phyloP scores from a whole-genome alignment of 1,140 invertebrate genomes.

The Drosophila equinoxialis region DNA sequence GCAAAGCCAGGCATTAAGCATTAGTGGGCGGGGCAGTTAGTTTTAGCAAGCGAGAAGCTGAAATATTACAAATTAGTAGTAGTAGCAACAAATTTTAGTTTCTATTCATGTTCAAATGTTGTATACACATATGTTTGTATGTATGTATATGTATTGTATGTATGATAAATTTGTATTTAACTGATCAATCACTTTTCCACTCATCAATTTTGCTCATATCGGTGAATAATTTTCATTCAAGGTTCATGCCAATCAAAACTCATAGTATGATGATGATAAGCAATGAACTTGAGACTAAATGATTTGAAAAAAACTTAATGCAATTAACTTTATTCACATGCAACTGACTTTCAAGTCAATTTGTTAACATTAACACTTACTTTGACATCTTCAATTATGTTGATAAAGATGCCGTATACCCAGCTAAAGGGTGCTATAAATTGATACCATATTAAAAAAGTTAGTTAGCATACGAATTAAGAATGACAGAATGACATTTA shows the following conservation, averaged over 20 bases:
- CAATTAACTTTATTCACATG: constrained; percentile 37
- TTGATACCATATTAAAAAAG: constrained; percentile 24
- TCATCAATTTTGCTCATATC: constrained; percentile 32
- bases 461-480: background rate
- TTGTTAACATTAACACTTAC: constrained; percentile 64
- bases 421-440: constrained; percentile 76
- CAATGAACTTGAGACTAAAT: constrained; percentile 63
- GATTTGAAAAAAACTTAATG: constrained; percentile 44
- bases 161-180: constrained; percentile 10
- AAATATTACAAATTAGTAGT: constrained; percentile 39
- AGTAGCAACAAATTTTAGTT: constrained; percentile 44
- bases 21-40: constrained; percentile 46
- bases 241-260: constrained; percentile 74
- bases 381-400: constrained; percentile 71
- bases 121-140: constrained; percentile 11
- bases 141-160: constrained; percentile 9
- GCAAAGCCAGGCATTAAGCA: constrained; percentile 33
- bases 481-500: constrained; percentile 15
- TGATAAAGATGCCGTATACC: constrained; percentile 69
- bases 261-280: constrained; percentile 38
- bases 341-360: constrained; percentile 33
- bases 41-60: constrained; percentile 12
- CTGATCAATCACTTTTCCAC: constrained; percentile 45
- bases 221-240: constrained; percentile 50
- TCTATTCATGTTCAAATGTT: constrained; percentile 27